Base-by-base conservation (phyloP, 2,888 invertebrate genomes). In the Thecocarcelia acutangulata region DNA sequence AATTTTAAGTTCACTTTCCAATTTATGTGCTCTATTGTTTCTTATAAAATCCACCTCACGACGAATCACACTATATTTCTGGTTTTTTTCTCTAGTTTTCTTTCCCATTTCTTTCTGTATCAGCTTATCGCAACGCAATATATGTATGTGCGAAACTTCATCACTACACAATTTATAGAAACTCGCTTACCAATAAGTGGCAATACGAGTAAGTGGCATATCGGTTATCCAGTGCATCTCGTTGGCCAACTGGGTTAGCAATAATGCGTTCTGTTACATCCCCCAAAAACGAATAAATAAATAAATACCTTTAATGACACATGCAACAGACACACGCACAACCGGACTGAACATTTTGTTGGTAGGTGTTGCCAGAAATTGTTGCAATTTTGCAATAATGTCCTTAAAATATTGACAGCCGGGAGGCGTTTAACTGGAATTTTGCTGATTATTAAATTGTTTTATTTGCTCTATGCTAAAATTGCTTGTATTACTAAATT, bases 381-480 rank as follows among this genome's bases (percentile, higher is more conserved):
- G 37, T 70, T 52, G 52, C 64, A 80, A 70, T 75, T 74, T 74
- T 42, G 21, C 46, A 52, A 58, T 66, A 76, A 69, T 72, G 72
- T 78, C 78, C 78, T 69, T 61, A 52, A 78, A 66, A 52, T 66
- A 72, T 66, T 78, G 64, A 72, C 78, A 78, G 24, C 48, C 64
- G 9, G 64, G 21, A 64, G 75, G 64, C 72, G 78, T 78, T 76
- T 33, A 64, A 52, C 17, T 44, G 40, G 50, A 58, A 40, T 42
- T 58, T 40, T 48, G 54, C 37, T 54, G 52, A 24, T 40, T 70
- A 42, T 64, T 48, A 33, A 33, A 33, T 8, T 12, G 1, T 13
- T 42, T 59, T 50, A 58, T 15, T 54, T 28, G 1, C 37, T 13
- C 13, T 13, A 21, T 19, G 24, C 58, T 37, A 13, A 19, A 50